Evolutionary conservation across 2,113 vertebrate species (phyloP), one percentile per base, ranked within the genome.

Genomic region (Tragelaphus imberbis): DNA sequence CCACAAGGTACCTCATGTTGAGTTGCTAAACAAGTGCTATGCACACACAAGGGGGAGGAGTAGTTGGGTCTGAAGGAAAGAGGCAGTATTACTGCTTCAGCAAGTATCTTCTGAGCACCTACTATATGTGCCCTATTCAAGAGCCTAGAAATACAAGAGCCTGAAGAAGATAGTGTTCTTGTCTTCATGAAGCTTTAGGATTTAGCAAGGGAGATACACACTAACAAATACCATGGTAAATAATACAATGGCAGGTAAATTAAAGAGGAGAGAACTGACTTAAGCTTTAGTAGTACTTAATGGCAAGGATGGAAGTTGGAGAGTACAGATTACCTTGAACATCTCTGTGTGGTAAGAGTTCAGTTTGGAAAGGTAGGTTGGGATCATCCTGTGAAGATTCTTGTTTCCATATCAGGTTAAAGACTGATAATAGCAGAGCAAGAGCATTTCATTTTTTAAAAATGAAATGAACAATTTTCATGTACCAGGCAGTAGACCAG

Each of bases 291-390:
- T 17, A 33, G 65, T 89, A 27, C 47, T 96, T 95, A 53, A 82
- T 94, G 80, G 71, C 86, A 25, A 95, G 47, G 19, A 33, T 53
- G 33, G n/a, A 61, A 79, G 47, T 86, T 33, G 49, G 33, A 81
- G 56, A 71, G 15, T 56, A 84, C 6, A 84, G 61, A 47, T 33
- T 90, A 5, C 47, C 44, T 63, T 5, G 80, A 87, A 28, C 7
- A 19, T 77, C 82, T 95, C 82, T 95, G 33, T 84, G 56, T 88
- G n/a, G n/a, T 94, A 77, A 82, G 90, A 92, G 28, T 88, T 81
- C 91, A 91, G 36, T 33, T n/a, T 92, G 49, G 63, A 36, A 55
- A 55, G 87, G 89, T 30, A 84, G 23, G 2, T 56, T 97, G 85
- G 36, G 49, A 25, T 68, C 7, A 68, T 33, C 33, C 90, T 53